Conservation (phyloP, 2,113 vertebrate species). For the Bubalus kerabau region DNA sequence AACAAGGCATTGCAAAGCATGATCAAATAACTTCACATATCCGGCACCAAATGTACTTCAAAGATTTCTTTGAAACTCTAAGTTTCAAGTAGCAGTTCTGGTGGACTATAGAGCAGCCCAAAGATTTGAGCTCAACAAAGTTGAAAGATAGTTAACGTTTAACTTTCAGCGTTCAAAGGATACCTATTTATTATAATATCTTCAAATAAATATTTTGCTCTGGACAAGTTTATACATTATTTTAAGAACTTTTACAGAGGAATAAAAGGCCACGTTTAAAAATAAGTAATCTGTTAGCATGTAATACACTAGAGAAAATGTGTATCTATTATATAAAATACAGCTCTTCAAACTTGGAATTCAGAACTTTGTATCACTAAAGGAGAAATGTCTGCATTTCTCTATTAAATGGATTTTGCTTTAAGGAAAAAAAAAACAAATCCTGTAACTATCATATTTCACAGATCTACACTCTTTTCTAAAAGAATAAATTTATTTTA, state of each 20-base stretch:
- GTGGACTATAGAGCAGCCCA: neutral
- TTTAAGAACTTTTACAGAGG: neutral
- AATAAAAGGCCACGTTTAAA: slow-evolving; percentile 9
- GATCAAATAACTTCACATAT: slow-evolving; percentile 5
- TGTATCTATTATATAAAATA: neutral
- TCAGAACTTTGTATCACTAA: neutral
- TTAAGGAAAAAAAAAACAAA: neutral
- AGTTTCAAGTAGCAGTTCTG: slow-evolving; percentile 11
- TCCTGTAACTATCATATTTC: neutral
- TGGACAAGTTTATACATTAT: neutral
- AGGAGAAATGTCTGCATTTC: slow-evolving; percentile 12
- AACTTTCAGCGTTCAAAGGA: slow-evolving; percentile 40
- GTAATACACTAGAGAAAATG: neutral
- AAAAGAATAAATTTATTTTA: neutral
- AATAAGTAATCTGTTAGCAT: slow-evolving; percentile 15
- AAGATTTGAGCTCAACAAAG: neutral
- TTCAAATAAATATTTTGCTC: slow-evolving; percentile 46
- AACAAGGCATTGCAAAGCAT: neutral
- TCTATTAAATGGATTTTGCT: neutral
- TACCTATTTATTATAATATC: slow-evolving; percentile 9
- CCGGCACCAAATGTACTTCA: slow-evolving; percentile 10
- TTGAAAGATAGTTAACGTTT: slow-evolving; percentile 2
- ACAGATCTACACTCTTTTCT: neutral
- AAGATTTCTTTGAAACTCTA: slow-evolving; percentile 21
- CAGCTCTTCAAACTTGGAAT: slow-evolving; percentile 25